Evolutionary conservation across 2,888 invertebrate species (phyloP).

Genomic region (Eupithecia centaureata): DNA sequence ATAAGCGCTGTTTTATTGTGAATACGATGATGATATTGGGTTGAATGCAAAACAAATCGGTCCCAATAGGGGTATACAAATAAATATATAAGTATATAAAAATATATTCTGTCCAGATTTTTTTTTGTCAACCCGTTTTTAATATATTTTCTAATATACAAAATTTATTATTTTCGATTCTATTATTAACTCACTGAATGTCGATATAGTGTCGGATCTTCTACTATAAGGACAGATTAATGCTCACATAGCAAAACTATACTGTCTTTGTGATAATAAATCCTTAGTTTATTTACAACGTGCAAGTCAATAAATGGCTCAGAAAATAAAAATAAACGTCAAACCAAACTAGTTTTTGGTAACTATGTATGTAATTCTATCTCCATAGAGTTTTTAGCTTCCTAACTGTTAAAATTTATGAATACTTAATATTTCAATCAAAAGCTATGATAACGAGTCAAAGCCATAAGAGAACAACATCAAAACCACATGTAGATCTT

Average conservation of each 20-base stretch:
- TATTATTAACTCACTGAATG: too few relatives aligned
- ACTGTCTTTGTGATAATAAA: neutral
- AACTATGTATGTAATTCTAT: constrained; percentile 43
- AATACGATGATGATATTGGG: too few relatives aligned
- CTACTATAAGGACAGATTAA: neutral
- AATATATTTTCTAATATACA: too few relatives aligned
- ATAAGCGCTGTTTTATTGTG: too few relatives aligned
- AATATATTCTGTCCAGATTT: too few relatives aligned
- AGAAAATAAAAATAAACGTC: constrained; percentile 15
- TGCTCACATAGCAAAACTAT: neutral
- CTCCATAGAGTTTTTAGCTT: constrained; percentile 16
- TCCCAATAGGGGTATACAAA: too few relatives aligned
- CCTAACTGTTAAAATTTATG: constrained; percentile 11
- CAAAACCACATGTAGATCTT: neutral
- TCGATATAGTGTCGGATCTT: too few relatives aligned
- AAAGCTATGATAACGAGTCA: neutral
- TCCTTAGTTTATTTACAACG: neutral
- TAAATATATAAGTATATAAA: too few relatives aligned
- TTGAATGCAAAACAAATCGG: too few relatives aligned
- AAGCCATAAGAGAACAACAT: neutral
- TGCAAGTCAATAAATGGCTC: neutral
- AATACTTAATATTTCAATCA: neutral
- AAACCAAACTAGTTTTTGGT: constrained; percentile 51
- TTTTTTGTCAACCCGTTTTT: too few relatives aligned
- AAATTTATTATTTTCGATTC: too few relatives aligned